A percentile compares a stretch with the other conserved stretches of the same genome.
phyloP scores from a whole-genome alignment of 2,888 invertebrate genomes.

The Lasioglossum villosulum region DNA sequence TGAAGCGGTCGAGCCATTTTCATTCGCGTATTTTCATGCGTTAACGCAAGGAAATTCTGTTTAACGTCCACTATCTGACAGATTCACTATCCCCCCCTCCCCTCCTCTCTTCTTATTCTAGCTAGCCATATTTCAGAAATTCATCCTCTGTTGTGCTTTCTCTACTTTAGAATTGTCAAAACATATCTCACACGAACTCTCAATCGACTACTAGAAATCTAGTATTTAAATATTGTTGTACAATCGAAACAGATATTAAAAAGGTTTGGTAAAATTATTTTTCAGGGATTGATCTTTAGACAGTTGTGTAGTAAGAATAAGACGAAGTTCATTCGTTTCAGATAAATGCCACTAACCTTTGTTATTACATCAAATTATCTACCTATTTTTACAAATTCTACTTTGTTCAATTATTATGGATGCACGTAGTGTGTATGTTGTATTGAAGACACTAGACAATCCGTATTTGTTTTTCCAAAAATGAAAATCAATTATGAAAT shows the following conservation, averaged over 20 bases:
- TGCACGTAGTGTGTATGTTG: background rate
- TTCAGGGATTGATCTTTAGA: background rate
- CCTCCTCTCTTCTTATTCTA: conserved; percentile 17
- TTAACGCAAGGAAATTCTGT: conserved; percentile 26
- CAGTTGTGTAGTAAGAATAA: conserved; percentile 4
- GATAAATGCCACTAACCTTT: background rate
- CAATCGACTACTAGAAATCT: background rate
- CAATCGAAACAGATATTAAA: background rate
- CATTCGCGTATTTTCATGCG: background rate
- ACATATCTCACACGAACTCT: background rate
- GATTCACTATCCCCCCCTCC: conserved; percentile 52
- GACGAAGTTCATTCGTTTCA: conserved; percentile 36
- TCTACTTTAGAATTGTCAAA: background rate
- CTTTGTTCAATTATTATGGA: background rate
- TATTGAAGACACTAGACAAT: background rate
- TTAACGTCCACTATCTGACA: conserved; percentile 62
- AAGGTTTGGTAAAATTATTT: background rate
- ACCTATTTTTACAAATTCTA: background rate
- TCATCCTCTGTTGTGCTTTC: conserved; percentile 43
- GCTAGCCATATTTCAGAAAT: conserved; percentile 59
- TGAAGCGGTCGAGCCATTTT: background rate
- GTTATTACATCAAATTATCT: background rate
- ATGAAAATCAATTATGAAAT: background rate
- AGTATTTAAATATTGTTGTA: background rate
- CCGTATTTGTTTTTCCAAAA: background rate